phyloP scores from a whole-genome alignment of 2,888 invertebrate genomes.

The Odontocerum albicorne region DNA sequence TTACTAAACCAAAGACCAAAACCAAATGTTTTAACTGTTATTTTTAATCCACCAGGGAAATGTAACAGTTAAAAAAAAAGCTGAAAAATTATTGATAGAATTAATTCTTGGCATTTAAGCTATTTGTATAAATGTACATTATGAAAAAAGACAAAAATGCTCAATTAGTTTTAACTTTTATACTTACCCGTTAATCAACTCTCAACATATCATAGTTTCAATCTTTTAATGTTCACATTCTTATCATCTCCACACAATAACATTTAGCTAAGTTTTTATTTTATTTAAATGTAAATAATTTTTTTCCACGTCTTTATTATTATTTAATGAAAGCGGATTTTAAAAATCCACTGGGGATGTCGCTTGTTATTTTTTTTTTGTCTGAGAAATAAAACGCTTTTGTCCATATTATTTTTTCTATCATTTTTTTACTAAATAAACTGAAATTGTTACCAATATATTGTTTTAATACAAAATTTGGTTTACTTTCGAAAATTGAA shows the following conservation, averaged over 20 bases:
- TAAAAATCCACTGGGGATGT: constrained; percentile 13
- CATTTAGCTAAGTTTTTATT: not conserved
- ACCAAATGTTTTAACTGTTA: too few species aligned
- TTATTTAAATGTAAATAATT: constrained; percentile 3
- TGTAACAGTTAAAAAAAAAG: too few species aligned
- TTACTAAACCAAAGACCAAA: too few species aligned
- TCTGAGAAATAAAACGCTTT: constrained; percentile 24
- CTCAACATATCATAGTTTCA: too few species aligned
- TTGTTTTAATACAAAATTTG: too few species aligned
- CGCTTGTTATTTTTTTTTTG: constrained; percentile 19
- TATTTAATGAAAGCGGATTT: not conserved
- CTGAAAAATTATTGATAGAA: too few species aligned
- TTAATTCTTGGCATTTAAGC: constrained; percentile 11
- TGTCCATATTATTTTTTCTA: constrained; percentile 31
- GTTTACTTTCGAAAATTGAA: too few species aligned
- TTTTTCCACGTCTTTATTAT: constrained; percentile 1
- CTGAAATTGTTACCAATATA: too few species aligned
- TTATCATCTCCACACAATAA: constrained; percentile 8
- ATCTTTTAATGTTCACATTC: too few species aligned
- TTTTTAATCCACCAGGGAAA: too few species aligned
- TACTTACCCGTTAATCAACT: too few species aligned
- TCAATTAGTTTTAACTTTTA: constrained; percentile 24
- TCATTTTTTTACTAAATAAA: constrained; percentile 31
- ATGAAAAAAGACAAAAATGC: constrained; percentile 9
- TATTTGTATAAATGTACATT: too few species aligned